phyloP scores from a whole-genome alignment of 2,113 vertebrate genomes.

The Setophaga petechia region DNA sequence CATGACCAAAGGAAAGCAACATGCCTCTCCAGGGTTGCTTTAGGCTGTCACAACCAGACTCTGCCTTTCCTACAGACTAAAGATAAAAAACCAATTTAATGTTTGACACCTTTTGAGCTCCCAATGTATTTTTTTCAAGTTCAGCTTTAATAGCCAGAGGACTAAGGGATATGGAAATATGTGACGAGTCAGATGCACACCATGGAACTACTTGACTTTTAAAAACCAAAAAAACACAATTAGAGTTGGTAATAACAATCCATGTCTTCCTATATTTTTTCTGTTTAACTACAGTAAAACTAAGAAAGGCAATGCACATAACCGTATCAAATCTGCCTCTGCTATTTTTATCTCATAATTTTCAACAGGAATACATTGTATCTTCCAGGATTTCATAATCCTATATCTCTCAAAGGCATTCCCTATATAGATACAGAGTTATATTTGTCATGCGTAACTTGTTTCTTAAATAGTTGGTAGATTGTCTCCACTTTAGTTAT shows the following conservation, averaged over 20 bases:
- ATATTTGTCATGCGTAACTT: not conserved
- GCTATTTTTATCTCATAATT: not conserved
- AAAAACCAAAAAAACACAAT: not conserved
- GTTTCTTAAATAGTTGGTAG: not conserved
- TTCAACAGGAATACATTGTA: not conserved
- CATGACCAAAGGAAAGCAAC: not conserved
- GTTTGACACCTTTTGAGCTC: not conserved
- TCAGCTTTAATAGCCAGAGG: not conserved
- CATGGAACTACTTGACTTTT: not conserved
- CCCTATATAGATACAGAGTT: not conserved
- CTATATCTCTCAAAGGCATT: not conserved
- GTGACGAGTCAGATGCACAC: not conserved
- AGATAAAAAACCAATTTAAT: not conserved
- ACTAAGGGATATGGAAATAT: not conserved
- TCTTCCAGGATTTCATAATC: not conserved
- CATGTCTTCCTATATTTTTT: not conserved
- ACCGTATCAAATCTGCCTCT: not conserved
- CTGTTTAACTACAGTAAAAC: not conserved
- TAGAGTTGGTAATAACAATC: not conserved
- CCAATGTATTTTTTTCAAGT: not conserved
- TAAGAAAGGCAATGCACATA: not conserved
- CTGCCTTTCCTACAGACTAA: not conserved
- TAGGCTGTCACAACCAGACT: not conserved
- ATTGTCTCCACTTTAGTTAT: not conserved
- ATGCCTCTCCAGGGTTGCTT: not conserved